phyloP scores from a whole-genome alignment of 2,797 vertebrate species.

The Steatocranus sp. region DNA sequence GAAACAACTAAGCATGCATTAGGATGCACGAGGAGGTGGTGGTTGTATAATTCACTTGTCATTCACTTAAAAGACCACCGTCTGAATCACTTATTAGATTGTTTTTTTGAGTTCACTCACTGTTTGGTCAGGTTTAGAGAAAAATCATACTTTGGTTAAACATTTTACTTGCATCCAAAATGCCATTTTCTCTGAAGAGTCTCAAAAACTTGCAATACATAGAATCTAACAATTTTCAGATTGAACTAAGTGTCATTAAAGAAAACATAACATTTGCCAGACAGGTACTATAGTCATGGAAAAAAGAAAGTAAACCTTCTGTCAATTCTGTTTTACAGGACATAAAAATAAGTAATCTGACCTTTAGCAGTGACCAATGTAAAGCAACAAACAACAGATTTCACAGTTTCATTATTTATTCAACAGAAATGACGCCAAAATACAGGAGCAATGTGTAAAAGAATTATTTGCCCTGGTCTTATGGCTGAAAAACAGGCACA shows the following conservation, averaged over 20 bases:
- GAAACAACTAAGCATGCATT: not conserved
- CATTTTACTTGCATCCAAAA: not conserved
- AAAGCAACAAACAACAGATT: not conserved
- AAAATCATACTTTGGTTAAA: not conserved
- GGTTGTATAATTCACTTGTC: not conserved
- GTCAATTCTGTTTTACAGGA: not conserved
- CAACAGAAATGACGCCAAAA: not conserved
- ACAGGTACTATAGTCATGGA: not conserved
- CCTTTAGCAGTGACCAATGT: not conserved
- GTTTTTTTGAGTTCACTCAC: not conserved
- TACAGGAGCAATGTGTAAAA: not conserved
- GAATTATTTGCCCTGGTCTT: fast-evolving
- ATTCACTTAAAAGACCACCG: not conserved
- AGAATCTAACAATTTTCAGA: not conserved
- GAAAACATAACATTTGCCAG: not conserved
- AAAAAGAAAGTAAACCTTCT: not conserved
- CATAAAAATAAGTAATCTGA: not conserved
- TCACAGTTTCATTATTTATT: not conserved
- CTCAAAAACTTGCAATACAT: not conserved
- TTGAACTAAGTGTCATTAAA: not conserved
- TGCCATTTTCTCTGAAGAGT: not conserved
- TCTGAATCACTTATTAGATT: not conserved
- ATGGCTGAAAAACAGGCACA: not conserved
- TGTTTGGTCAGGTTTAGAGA: not conserved
- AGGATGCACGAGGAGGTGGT: not conserved